A percentile compares a stretch with the other conserved stretches of the same genome.
Evolutionary conservation across 2,113 vertebrate genomes (phyloP).

Genomic region (Perca flavescens): DNA sequence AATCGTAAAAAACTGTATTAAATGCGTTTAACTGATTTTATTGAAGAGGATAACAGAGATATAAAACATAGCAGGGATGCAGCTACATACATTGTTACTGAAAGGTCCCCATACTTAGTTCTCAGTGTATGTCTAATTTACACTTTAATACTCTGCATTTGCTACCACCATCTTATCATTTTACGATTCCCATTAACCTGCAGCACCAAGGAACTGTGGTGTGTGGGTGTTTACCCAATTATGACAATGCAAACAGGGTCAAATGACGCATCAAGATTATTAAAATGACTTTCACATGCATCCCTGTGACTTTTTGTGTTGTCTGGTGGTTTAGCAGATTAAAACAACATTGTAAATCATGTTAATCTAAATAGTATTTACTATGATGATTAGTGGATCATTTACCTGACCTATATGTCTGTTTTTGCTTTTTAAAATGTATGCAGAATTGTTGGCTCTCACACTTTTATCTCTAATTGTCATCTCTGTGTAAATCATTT

Average conservation of each 20-base stretch:
- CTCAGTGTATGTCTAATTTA: not conserved
- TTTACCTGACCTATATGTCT: not conserved
- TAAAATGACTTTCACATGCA: not conserved
- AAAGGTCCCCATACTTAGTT: not conserved
- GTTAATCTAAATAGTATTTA: too few relatives aligned
- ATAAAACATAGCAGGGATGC: not conserved
- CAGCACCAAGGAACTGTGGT: not conserved
- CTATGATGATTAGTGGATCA: not conserved
- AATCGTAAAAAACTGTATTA: not conserved
- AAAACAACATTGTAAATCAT: not conserved
- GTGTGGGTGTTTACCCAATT: not conserved
- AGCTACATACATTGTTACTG: not conserved
- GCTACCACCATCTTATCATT: not conserved
- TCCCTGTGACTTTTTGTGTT: not conserved
- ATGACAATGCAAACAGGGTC: not conserved
- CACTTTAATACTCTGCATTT: not conserved
- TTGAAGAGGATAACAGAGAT: not conserved
- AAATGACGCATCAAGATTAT: not conserved
- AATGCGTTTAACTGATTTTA: not conserved
- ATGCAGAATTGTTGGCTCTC: not conserved
- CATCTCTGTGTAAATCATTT: not conserved
- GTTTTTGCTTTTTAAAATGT: not conserved
- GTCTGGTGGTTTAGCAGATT: not conserved
- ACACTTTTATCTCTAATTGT: not conserved
- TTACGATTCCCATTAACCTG: not conserved